Base-by-base conservation (phyloP, 1,140 invertebrate species). In the Formica selysi region DNA sequence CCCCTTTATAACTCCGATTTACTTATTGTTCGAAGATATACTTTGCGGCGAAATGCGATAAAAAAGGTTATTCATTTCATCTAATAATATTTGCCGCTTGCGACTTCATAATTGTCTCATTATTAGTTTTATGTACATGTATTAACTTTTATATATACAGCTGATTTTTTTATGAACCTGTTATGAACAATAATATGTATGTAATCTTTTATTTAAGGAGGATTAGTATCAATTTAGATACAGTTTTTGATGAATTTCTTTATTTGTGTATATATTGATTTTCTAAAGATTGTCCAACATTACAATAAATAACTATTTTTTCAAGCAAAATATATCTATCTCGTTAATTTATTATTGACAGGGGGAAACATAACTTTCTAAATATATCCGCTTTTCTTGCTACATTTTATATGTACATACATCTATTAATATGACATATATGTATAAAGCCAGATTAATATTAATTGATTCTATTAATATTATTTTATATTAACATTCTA, bases 401-500 rank as follows among this genome's bases (percentile, higher is more conserved):
- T 64, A 26, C 19, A 51, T 32, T 79, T 38, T 70, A 70, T 70
- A 26, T 38, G 13, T 16, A 67, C 16, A 19, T 11, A 13, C 41
- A 51, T 51, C 19, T 48, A 13, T 79, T 68, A 79, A 79, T 68
- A 68, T 54, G 38, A 68, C n/a, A 68, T 54, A 54, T 32, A 29
- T 29, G 26, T 16, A 48, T 44, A 44, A 68, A 29, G 44, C n/a
- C 36, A 51, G 22, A 67, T 79, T 67, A 79, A 38, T 54, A 44
- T 79, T 65, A 68, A 68, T 68, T 54, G 44, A 79, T 79, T 79
- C 1, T 13, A 48, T 13, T 48, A 48, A 48, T 48, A 79, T 79
- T 41, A 79, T 79, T 67, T 68, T n/a, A 68, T 22, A 68, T 79
- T 68, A 68, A 79, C 32, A 32, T 38, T 78, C 38, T 48, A 48